Base-by-base conservation (phyloP, 2,797 vertebrate species). In the Eulemur coronatus region DNA sequence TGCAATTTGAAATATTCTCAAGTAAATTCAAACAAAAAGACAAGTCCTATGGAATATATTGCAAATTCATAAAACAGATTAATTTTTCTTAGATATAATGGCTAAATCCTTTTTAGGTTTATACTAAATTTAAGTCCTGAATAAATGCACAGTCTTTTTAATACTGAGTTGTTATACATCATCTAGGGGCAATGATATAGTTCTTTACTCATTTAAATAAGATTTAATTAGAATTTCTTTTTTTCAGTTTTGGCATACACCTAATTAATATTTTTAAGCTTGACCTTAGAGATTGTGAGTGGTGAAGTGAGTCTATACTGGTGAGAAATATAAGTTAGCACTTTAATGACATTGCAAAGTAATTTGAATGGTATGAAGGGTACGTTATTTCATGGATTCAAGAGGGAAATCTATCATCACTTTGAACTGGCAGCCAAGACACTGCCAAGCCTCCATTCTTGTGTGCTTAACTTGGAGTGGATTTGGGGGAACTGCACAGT, bases 1-100 rank as follows among this genome's bases (percentile, higher is more conserved):
- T 8, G 50, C 18, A 92, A 86, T 70, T 89, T 95, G 59, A 95
- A 89, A 92, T 43, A 75, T 30, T 79, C 55, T 96, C 85, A 89
- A 94, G 88, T 73, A 91, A 94, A 96, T 94, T 88, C 33, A 88
- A 63, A 86, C 5, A 90, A 81, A 96, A 85, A 89, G n/a, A 72
- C 33, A 95, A 97, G 43, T 17, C 13, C 63, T 81, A 78, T 30
- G 57, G n/a, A 97, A 26, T 48, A 90, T 30, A 65, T 67, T 82
- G 65, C 22, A 90, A 78, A 67, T 94, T 95, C 89, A 35, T 43
- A 86, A 96, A 80, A 92, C n/a, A 84, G 15, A 80, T 78, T 79
- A 69, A 87, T 95, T 96, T 96, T 95, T 79, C 69, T 91, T 75
- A 85, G 70, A 52, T 30, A 38, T 4, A 63, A 91, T 92, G 78